These are phyloP conservation scores for Iphiclides podalirius DNA, from an alignment of 2,888 invertebrate genomes.

Conservation along the genomic window DNA sequence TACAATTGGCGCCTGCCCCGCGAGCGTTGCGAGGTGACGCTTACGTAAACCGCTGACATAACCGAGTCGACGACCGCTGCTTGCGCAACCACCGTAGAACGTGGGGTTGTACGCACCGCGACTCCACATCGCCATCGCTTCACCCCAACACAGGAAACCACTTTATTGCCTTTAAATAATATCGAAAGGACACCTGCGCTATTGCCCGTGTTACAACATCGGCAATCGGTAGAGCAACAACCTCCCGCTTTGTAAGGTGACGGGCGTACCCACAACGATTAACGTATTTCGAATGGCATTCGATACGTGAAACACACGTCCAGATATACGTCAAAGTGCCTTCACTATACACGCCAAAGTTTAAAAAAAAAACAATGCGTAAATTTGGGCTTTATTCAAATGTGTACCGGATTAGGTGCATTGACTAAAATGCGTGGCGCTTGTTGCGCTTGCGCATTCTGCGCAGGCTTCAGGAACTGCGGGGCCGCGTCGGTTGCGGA, in stretches of 20 bases:
- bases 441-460: constrained; percentile 46
- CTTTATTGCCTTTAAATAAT: constrained; percentile 74
- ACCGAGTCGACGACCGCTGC: constrained; percentile 77
- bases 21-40: constrained; percentile 73
- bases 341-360: background rate
- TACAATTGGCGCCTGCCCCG: constrained; percentile 65
- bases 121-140: constrained; percentile 35
- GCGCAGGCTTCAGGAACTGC: constrained; percentile 50
- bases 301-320: constrained; percentile 46
- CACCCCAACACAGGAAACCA: constrained; percentile 47
- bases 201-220: constrained; percentile 62
- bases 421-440: constrained; percentile 7
- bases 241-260: constrained; percentile 56
- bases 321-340: constrained; percentile 11
- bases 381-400: background rate
- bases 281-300: constrained; percentile 49
- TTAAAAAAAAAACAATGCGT: too few species aligned
- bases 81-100: constrained; percentile 73
- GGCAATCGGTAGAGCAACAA: constrained; percentile 67
- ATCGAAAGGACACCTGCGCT: constrained; percentile 69
- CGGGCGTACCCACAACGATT: constrained; percentile 44
- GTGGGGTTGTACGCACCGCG: too few species aligned
- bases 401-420: background rate
- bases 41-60: constrained; percentile 79
- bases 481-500: constrained; percentile 37